These are phyloP conservation scores for Coronaproctus castanopsis DNA, from an alignment of 2,888 invertebrate species.

Conservation along the genomic window DNA sequence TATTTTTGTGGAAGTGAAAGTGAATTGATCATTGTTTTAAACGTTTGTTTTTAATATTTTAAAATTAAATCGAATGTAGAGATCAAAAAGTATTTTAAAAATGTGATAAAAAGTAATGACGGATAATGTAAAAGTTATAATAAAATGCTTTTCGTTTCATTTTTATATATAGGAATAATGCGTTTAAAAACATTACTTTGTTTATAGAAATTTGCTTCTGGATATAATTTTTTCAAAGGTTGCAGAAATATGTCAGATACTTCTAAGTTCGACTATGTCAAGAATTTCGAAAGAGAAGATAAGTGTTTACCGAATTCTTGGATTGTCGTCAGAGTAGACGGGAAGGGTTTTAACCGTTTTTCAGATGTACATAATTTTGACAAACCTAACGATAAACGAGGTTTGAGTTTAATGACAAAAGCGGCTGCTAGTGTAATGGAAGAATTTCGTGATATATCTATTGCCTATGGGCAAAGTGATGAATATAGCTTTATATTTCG, in stretches of 20 bases:
- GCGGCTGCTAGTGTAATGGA: slow-evolving; percentile 65
- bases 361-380: slow-evolving; percentile 54
- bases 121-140: too few species aligned
- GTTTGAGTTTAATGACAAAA: slow-evolving; percentile 67
- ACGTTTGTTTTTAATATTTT: too few species aligned
- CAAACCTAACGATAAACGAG: slow-evolving; percentile 68
- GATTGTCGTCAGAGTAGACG: slow-evolving; percentile 74
- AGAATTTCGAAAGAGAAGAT: slow-evolving; percentile 55
- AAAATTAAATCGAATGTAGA: too few species aligned
- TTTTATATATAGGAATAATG: too few species aligned
- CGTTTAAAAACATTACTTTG: too few species aligned
- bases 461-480: slow-evolving; percentile 89
- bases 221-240: too few species aligned
- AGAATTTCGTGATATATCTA: slow-evolving; percentile 58
- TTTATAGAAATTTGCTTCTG: too few species aligned
- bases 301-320: slow-evolving; percentile 66
- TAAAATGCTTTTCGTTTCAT: too few species aligned
- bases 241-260: background rate
- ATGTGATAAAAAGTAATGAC: too few species aligned
- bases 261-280: slow-evolving; percentile 47
- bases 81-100: too few species aligned
- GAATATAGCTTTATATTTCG: slow-evolving; percentile 85
- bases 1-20: too few species aligned
- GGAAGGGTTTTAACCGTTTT: slow-evolving; percentile 81
- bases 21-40: too few species aligned